Percentiles rank a stretch among this genome's conserved stretches.
These are phyloP conservation scores for Gortyna flavago DNA, from an alignment of 2,888 invertebrate genomes.

Conservation along the genomic window DNA sequence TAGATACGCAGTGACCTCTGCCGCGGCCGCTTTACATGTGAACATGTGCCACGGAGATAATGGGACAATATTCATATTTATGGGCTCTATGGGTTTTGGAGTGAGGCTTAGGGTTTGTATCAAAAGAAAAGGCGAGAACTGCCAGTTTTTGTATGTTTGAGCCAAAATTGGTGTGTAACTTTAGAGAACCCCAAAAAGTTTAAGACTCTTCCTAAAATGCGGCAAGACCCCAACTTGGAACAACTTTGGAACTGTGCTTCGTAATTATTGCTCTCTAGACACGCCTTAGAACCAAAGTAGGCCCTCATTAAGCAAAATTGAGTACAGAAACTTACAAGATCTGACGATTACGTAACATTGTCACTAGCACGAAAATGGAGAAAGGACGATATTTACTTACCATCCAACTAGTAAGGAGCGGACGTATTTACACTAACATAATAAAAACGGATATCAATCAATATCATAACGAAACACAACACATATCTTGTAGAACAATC, in stretches of 20 bases:
- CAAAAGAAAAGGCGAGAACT: neutral
- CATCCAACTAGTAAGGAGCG: neutral
- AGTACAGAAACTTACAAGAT: neutral
- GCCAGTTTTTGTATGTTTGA: neutral
- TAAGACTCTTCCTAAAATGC: neutral
- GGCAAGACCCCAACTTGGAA: neutral
- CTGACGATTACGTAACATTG: neutral
- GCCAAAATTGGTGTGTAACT: neutral
- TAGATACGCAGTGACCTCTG: constrained; percentile 66
- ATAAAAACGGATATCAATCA: constrained; percentile 54
- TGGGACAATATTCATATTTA: constrained; percentile 43
- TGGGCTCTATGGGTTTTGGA: constrained; percentile 8
- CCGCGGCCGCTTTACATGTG: constrained; percentile 40
- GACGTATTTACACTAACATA: neutral
- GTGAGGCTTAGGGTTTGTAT: neutral
- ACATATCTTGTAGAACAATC: constrained; percentile 42
- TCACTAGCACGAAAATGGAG: neutral
- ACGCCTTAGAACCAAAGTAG: neutral
- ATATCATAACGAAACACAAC: constrained; percentile 33
- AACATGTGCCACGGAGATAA: constrained; percentile 47
- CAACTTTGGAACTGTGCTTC: neutral
- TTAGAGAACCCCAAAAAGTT: neutral
- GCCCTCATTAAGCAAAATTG: neutral
- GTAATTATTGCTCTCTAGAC: neutral
- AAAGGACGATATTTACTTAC: neutral